A percentile compares a stretch with the other conserved stretches of the same genome.
These are phyloP conservation scores for Sorex maritimensis DNA, from an alignment of 2,797 vertebrate species.

Conservation along the genomic window DNA sequence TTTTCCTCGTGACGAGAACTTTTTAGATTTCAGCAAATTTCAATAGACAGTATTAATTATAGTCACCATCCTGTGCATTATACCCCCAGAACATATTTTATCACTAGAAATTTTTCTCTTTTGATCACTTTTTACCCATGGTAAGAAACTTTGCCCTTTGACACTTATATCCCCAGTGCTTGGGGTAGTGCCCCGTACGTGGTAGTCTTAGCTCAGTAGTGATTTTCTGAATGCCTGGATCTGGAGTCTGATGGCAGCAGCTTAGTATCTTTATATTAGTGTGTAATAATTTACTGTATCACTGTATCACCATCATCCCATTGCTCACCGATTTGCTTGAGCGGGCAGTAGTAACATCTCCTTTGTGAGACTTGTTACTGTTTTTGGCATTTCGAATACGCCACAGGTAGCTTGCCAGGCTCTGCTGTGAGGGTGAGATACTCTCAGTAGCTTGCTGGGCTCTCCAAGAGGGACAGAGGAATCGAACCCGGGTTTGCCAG, in stretches of 20 bases:
- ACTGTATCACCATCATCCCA: no score
- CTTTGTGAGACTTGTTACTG: no score
- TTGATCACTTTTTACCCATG: not conserved
- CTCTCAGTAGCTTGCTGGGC: no score
- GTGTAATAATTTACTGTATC: not conserved
- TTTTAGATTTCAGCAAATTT: not conserved
- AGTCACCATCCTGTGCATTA: not conserved
- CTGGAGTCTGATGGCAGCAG: not conserved
- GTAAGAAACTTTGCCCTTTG: not conserved
- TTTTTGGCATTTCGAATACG: no score
- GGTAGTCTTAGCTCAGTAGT: not conserved
- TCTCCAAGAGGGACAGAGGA: no score
- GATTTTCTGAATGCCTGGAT: not conserved
- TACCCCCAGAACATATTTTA: not conserved
- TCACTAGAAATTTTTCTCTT: not conserved
- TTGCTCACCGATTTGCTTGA: no score
- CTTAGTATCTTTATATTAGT: slow-evolving; percentile 12
- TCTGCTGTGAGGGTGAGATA: no score
- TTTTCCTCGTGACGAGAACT: not conserved
- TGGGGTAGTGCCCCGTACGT: not conserved
- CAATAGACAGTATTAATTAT: not conserved
- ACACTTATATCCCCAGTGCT: not conserved
- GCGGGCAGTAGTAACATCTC: no score
- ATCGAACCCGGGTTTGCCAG: no score
- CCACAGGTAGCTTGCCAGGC: no score